Base-by-base conservation (phyloP, 2,888 invertebrate species). In the Lithophane semibrunnea region DNA sequence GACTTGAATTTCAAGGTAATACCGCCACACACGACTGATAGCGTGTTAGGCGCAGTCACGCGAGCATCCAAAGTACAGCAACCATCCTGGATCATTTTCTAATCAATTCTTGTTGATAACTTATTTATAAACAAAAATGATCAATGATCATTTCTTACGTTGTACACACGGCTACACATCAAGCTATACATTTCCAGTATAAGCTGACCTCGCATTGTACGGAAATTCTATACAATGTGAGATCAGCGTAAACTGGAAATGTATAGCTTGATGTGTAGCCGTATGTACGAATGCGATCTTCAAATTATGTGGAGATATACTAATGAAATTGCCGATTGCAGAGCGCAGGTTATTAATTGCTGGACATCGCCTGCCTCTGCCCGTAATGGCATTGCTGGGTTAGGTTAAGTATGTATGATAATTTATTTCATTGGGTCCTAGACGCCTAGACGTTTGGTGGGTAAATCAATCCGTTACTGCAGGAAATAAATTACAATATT, bases 1-100 rank as follows among this genome's bases (percentile, higher is more conserved):
- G 60, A 29, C 13, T 61, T 54, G n/a, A 47, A 64, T 70, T 49
- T 29, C 47, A 81, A 84, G 64, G 24, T 52, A 61, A 24, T 60
- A 70, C 44, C n/a, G 21, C 37, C 54, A 65, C 75, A 9, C 54
- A 12, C 10, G 12, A 12, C 13, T 44, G 21, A 42, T 60, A 44
- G 12, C 49, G 65, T 78, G 24, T 37, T 47, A 37, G 21, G 21
- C 29, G 29, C 37, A 9, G 8, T 54, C 60, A 47, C 65, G 3
- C 44, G 58, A 29, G 18, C n/a, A 24, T 52, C 18, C 42, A 37
- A 65, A 47, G 65, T 63, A 42, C 29, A 61, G 7, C 29, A 44
- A 9, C 4, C 61, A 77, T 54, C 13, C 47, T 29, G 73, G 21
- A 42, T 49, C 13, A 73, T 29, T 12, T 29, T 49, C 21, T 52